phyloP scores from a whole-genome alignment of 2,888 invertebrate species.

The Aleiodes testaceus region DNA sequence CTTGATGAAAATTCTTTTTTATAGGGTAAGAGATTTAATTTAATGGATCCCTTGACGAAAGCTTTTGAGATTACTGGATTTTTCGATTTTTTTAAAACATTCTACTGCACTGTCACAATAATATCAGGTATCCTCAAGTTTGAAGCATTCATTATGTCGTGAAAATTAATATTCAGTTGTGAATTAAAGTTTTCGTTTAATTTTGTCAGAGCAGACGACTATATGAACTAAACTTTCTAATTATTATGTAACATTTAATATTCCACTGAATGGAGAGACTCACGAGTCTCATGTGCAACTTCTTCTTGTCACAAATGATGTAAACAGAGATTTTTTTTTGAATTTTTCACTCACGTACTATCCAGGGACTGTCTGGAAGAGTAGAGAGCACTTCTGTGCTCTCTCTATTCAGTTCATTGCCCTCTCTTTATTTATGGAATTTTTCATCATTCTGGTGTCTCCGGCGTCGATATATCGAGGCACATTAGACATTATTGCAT shows the following conservation, averaged over 20 bases:
- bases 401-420: slow-evolving; percentile 14
- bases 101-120: too few species aligned
- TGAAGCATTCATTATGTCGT: slow-evolving; percentile 5
- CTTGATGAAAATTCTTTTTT: slow-evolving; percentile 5
- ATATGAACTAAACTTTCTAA: slow-evolving; percentile 4
- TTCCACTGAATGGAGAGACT: slow-evolving; percentile 15
- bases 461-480: background rate
- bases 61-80: too few species aligned
- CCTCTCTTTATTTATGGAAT: background rate
- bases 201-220: background rate
- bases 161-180: slow-evolving; percentile 11
- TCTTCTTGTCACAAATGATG: slow-evolving; percentile 13
- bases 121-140: background rate
- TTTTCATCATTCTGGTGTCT: background rate
- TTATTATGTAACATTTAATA: slow-evolving; percentile 26
- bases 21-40: background rate
- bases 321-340: slow-evolving; percentile 2
- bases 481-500: slow-evolving; percentile 23
- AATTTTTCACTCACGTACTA: background rate
- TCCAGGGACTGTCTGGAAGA: slow-evolving; percentile 11
- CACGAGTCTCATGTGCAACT: slow-evolving; percentile 2
- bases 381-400: slow-evolving; percentile 11
- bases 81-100: too few species aligned
- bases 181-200: background rate
- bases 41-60: background rate